Evolutionary conservation across 1,140 invertebrate species (phyloP).

Genomic region (Heliconius hewitsoni): DNA sequence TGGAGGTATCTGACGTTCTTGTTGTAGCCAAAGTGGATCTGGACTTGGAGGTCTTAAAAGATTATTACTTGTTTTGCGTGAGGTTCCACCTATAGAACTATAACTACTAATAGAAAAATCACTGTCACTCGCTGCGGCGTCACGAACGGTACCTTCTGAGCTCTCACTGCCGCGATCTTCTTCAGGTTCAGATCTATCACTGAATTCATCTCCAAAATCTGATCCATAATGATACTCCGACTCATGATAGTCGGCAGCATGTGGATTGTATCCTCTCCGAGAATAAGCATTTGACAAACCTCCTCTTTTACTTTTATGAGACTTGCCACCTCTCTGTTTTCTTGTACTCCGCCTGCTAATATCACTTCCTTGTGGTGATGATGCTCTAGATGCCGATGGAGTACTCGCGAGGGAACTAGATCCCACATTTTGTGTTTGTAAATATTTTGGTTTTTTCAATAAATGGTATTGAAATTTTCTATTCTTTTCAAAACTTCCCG

Average conservation of each 20-base stretch:
- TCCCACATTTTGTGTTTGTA: slow-evolving; percentile 84
- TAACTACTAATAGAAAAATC: slow-evolving; percentile 91
- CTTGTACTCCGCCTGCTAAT: slow-evolving; percentile 84
- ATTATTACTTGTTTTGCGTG: slow-evolving; percentile 79
- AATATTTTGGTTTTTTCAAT: slow-evolving; percentile 95
- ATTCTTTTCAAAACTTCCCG: slow-evolving; percentile 90
- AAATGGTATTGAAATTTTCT: slow-evolving; percentile 93
- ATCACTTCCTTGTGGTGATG: slow-evolving; percentile 88
- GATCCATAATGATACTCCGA: slow-evolving; percentile 95
- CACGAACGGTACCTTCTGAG: slow-evolving; percentile 83
- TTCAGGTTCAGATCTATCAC: slow-evolving; percentile 88
- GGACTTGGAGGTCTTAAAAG: slow-evolving; percentile 88
- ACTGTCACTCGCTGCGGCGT: slow-evolving; percentile 89
- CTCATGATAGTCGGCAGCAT: slow-evolving; percentile 88
- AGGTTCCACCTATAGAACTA: slow-evolving; percentile 84
- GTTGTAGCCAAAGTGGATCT: slow-evolving; percentile 93
- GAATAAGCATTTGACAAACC: slow-evolving; percentile 83
- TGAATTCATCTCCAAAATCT: slow-evolving; percentile 92
- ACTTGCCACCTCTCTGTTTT: slow-evolving; percentile 82
- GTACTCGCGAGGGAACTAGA: slow-evolving; percentile 88
- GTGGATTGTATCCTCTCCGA: slow-evolving; percentile 86
- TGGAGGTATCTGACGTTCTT: slow-evolving; percentile 88
- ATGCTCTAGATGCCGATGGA: slow-evolving; percentile 88
- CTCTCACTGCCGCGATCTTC: slow-evolving; percentile 87
- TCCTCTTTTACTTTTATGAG: slow-evolving; percentile 83